A percentile compares a stretch with the other conserved stretches of the same genome.
phyloP scores from a whole-genome alignment of 2,113 vertebrate species.

The Grammomys dolichurus region DNA sequence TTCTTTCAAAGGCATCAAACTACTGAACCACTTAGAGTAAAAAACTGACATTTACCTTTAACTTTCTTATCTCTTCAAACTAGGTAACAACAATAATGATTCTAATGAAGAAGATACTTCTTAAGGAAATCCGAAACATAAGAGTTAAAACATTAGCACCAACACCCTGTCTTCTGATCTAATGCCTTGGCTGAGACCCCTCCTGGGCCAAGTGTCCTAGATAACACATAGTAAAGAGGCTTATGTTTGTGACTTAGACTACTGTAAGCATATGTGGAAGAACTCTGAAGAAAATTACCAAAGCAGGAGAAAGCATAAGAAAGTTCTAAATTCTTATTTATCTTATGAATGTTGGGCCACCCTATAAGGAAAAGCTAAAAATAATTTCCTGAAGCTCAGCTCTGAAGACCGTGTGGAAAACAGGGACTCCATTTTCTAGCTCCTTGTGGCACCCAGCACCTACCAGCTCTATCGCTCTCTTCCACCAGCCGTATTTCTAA shows the following conservation, averaged over 20 bases:
- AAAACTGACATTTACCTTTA: not conserved
- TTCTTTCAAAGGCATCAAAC: not conserved
- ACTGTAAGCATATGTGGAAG: not conserved
- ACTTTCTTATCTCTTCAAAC: not conserved
- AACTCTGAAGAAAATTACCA: not conserved
- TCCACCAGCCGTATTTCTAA: not conserved
- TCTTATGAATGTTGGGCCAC: not conserved
- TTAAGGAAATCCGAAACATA: not conserved
- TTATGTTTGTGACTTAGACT: not conserved
- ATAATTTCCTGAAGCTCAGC: not conserved
- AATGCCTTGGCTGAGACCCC: not conserved
- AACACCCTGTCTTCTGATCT: not conserved
- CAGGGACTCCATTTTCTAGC: not conserved
- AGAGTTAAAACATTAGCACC: not conserved
- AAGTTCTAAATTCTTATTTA: conserved; percentile 52
- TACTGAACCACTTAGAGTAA: not conserved
- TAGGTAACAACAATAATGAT: not conserved
- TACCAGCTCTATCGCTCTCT: too few species aligned
- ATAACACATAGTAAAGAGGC: not conserved
- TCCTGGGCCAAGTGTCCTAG: not conserved
- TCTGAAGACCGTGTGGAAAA: not conserved
- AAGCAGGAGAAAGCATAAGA: conserved; percentile 13
- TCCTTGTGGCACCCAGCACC: not conserved
- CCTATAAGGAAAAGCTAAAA: not conserved
- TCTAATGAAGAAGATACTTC: not conserved